Percentiles rank a stretch among this genome's conserved stretches.
Conservation (phyloP, 2,797 vertebrate species). For the Hybognathus amarus region DNA sequence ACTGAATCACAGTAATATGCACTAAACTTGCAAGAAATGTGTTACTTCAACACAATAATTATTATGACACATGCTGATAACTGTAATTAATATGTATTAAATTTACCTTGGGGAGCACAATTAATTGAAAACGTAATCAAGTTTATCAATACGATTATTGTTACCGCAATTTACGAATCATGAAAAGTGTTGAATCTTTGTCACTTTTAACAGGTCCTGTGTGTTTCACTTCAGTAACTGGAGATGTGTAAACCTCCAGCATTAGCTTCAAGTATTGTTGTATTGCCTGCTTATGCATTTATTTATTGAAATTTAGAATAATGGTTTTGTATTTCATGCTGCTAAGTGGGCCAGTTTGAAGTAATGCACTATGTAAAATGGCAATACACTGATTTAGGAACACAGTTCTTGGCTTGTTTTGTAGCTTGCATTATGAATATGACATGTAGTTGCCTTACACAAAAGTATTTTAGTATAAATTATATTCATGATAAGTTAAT, state of each 20-base stretch:
- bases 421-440: not conserved
- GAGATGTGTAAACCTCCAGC: not conserved
- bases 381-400: not conserved
- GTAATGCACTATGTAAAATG: not conserved
- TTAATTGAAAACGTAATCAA: not conserved
- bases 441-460: not conserved
- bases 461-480: not conserved
- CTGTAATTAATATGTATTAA: not conserved
- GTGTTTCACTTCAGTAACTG: not conserved
- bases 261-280: not conserved
- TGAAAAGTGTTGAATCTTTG: not conserved
- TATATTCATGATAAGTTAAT: not conserved
- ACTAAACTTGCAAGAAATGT: not conserved
- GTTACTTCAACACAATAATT: not conserved
- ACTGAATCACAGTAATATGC: not conserved
- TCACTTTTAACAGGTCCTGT: not conserved
- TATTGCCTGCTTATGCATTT: not conserved
- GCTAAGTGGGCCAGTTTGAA: not conserved
- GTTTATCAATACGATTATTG: not conserved
- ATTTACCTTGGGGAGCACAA: not conserved
- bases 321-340: slow-evolving; percentile 3
- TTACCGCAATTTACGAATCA: not conserved
- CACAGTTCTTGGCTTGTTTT: not conserved
- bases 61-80: not conserved
- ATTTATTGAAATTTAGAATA: not conserved